A percentile compares a stretch with the other conserved stretches of the same genome.
Conservation (phyloP, 2,888 invertebrate species). For the Cheilosia impressa region DNA sequence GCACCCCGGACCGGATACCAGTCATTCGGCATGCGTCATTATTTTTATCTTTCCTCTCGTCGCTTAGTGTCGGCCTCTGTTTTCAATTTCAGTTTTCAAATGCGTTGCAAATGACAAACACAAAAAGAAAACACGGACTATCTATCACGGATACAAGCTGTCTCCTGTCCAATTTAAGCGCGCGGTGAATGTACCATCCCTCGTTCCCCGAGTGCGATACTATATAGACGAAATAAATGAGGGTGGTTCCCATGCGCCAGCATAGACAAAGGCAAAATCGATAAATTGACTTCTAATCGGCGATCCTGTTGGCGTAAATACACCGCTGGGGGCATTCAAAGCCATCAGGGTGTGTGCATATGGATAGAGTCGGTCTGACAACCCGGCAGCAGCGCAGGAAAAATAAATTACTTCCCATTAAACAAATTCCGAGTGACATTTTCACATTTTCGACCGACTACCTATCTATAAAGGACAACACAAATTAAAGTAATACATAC, state of each 20-base stretch:
- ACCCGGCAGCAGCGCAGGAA: constrained; percentile 23
- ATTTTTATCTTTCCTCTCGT: constrained; percentile 53
- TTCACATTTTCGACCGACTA: constrained; percentile 55
- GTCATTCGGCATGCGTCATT: constrained; percentile 73
- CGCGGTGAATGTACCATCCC: constrained; percentile 69
- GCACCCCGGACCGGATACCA: constrained; percentile 63
- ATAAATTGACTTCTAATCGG: constrained; percentile 75
- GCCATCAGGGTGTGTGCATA: constrained; percentile 21
- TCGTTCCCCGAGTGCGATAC: constrained; percentile 29
- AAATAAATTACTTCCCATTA: constrained; percentile 73
- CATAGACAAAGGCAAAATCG: constrained; percentile 69
- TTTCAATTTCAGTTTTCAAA: constrained; percentile 69
- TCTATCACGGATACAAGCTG: constrained; percentile 75
- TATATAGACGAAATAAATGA: constrained; percentile 62
- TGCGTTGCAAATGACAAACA: constrained; percentile 72
- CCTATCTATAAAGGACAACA: constrained; percentile 50
- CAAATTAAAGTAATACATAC: constrained; percentile 67
- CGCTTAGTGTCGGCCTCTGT: background rate
- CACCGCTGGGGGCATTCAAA: constrained; percentile 68
- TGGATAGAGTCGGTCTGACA: too few relatives aligned
- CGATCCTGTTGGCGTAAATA: constrained; percentile 64
- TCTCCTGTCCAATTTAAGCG: constrained; percentile 75
- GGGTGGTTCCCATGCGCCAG: constrained; percentile 49
- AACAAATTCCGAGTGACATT: constrained; percentile 73
- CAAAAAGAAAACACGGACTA: constrained; percentile 61